phyloP scores from a whole-genome alignment of 2,888 invertebrate species.

The Apoderus coryli region DNA sequence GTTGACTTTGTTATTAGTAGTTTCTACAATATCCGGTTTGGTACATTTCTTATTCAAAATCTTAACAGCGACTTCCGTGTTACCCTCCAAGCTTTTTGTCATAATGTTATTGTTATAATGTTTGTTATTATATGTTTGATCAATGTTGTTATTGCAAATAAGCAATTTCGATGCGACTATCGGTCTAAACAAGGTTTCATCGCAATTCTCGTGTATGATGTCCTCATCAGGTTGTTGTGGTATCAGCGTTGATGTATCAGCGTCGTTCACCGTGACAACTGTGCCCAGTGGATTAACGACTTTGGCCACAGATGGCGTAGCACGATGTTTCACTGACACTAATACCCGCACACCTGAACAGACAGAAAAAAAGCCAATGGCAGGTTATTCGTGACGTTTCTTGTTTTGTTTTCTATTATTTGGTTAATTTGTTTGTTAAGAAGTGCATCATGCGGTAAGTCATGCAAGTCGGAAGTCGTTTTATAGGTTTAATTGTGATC shows the following conservation, averaged over 20 bases:
- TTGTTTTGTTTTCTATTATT: no score
- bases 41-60: constrained; percentile 17
- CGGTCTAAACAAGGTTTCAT: constrained; percentile 55
- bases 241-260: constrained; percentile 30
- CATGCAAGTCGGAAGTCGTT: no score
- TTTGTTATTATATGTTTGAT: constrained; percentile 20
- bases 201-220: constrained; percentile 43
- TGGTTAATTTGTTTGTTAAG: no score
- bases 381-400: constrained; percentile 40
- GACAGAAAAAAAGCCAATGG: constrained; percentile 80
- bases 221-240: constrained; percentile 23
- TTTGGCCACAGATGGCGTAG: constrained; percentile 38
- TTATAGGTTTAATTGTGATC: no score
- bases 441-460: no score
- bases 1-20: constrained; percentile 10
- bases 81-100: constrained; percentile 22
- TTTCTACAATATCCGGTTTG: no score
- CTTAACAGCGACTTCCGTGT: constrained; percentile 24
- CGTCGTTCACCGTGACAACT: constrained; percentile 42
- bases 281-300: constrained; percentile 67
- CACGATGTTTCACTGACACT: constrained; percentile 28
- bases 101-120: constrained; percentile 17
- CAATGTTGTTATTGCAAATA: no score
- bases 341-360: constrained; percentile 51
- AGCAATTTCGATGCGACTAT: constrained; percentile 40